phyloP scores from a whole-genome alignment of 2,888 invertebrate species.

The Salticus scenicus region DNA sequence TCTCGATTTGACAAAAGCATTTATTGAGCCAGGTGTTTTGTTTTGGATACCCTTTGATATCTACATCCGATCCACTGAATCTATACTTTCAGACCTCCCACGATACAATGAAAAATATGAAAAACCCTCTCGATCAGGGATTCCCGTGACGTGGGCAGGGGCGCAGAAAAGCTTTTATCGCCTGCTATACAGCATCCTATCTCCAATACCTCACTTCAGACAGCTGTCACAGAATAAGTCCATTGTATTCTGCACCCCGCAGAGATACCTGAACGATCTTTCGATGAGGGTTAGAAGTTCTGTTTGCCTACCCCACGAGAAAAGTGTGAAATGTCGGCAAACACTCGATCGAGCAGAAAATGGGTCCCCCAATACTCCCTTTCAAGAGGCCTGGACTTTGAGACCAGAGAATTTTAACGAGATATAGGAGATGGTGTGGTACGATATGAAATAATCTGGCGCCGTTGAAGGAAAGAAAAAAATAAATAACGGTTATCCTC shows the following conservation, averaged over 20 bases:
- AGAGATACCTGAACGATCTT: neutral
- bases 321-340: neutral
- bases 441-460: neutral
- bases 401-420: neutral
- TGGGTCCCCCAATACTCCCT: neutral
- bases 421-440: neutral
- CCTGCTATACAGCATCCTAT: neutral
- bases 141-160: neutral
- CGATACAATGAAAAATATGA: neutral
- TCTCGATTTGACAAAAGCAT: too few species aligned
- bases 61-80: neutral
- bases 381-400: neutral
- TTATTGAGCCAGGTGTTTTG: neutral
- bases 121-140: neutral
- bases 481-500: too few species aligned
- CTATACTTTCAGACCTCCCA: neutral
- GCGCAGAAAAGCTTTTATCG: neutral
- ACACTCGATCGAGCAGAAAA: conserved; percentile 1
- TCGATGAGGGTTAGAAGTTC: neutral
- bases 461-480: too few species aligned
- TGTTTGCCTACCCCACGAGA: neutral
- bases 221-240: neutral
- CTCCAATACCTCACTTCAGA: neutral
- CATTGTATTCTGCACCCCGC: neutral
- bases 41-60: neutral